Percentiles rank a stretch among this genome's conserved stretches.
phyloP scores from a whole-genome alignment of 2,888 invertebrate species.

The Pollenia amentaria region DNA sequence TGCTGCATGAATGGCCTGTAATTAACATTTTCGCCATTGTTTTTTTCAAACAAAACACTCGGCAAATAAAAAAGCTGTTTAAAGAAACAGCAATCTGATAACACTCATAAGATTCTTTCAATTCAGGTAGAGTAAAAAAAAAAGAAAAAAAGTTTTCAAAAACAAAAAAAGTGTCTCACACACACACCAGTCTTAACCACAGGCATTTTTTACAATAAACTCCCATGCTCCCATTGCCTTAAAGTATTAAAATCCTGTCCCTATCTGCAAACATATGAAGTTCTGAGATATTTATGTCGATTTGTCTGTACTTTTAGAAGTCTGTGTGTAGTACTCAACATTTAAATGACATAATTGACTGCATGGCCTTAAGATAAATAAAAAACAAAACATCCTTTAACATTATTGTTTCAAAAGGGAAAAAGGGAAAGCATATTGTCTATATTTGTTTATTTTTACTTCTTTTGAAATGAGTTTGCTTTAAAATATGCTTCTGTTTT shows the following conservation, averaged over 20 bases:
- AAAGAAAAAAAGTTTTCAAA: neutral
- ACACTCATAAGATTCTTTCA: slow-evolving; percentile 24
- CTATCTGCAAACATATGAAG: slow-evolving; percentile 1
- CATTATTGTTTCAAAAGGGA: slow-evolving; percentile 9
- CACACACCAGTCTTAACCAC: slow-evolving; percentile 19
- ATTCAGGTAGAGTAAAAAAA: neutral
- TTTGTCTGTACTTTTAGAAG: slow-evolving; percentile 1
- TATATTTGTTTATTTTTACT: neutral
- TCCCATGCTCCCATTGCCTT: neutral
- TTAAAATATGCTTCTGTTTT: slow-evolving; percentile 2
- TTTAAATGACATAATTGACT: slow-evolving; percentile 76
- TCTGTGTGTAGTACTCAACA: slow-evolving; percentile 56
- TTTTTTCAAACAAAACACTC: slow-evolving; percentile 22
- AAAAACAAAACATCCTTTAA: slow-evolving; percentile 25
- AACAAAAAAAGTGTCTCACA: neutral
- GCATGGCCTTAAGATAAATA: slow-evolving; percentile 68
- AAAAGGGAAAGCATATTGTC: slow-evolving; percentile 24
- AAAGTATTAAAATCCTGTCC: slow-evolving; percentile 5
- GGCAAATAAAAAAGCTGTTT: slow-evolving; percentile 30
- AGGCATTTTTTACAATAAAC: slow-evolving; percentile 35
- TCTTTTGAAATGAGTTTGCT: neutral
- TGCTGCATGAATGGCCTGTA: slow-evolving; percentile 19
- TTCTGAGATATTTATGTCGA: slow-evolving; percentile 20
- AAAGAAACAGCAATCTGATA: slow-evolving; percentile 59
- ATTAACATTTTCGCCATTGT: slow-evolving; percentile 52